phyloP scores from a whole-genome alignment of 1,140 invertebrate species.

The Heterodera schachtii region DNA sequence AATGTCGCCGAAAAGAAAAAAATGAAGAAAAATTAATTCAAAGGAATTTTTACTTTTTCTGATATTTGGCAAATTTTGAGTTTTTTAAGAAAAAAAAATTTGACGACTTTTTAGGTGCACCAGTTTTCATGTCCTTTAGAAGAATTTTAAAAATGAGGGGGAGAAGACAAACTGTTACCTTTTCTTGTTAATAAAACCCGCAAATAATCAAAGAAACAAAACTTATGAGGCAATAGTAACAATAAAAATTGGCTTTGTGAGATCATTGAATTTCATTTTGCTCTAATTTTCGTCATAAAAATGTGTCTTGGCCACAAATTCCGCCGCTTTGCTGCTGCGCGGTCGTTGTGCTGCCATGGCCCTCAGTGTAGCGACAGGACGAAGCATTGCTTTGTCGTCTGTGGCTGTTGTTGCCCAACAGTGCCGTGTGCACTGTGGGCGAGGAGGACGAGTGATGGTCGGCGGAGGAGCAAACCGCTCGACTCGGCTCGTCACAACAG shows the following conservation, averaged over 20 bases:
- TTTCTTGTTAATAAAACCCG: too few species aligned
- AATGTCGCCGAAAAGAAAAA: too few species aligned
- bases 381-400: background rate
- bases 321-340: background rate
- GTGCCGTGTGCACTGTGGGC: constrained; percentile 56
- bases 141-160: too few species aligned
- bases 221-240: too few species aligned
- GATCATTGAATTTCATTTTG: background rate
- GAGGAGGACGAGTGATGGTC: constrained; percentile 20
- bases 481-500: constrained; percentile 27
- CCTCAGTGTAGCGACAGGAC: background rate
- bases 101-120: too few species aligned
- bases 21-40: too few species aligned
- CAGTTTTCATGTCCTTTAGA: too few species aligned
- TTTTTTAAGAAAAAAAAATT: too few species aligned
- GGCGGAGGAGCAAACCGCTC: constrained; percentile 1
- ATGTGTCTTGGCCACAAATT: background rate
- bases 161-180: too few species aligned
- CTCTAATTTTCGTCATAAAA: background rate
- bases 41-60: too few species aligned
- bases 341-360: background rate
- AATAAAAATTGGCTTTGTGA: background rate
- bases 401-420: constrained; percentile 38
- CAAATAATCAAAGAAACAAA: too few species aligned
- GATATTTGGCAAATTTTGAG: too few species aligned